A percentile compares a stretch with the other conserved stretches of the same genome.
Conservation (phyloP, 2,113 vertebrate species). For the Anser cygnoides region DNA sequence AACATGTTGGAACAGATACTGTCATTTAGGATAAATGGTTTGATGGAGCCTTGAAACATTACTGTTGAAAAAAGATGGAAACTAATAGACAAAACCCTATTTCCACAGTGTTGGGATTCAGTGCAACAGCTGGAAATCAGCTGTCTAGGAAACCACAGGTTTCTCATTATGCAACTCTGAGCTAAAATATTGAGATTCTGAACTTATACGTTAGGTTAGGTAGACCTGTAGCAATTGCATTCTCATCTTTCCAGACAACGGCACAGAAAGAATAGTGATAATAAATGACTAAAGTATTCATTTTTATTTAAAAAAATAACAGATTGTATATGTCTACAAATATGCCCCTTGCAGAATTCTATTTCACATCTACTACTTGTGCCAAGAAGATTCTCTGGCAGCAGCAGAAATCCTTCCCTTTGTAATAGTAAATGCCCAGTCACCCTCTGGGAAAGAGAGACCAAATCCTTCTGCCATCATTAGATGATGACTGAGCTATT, state of each 20-base stretch:
- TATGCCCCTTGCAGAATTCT: neutral
- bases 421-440: neutral
- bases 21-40: neutral
- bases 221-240: neutral
- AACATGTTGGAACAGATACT: neutral
- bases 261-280: neutral
- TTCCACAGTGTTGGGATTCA: neutral
- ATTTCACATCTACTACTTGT: neutral
- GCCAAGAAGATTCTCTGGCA: neutral
- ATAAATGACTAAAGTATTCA: neutral
- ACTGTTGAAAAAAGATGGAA: neutral
- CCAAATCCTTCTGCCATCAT: neutral
- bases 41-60: neutral
- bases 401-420: neutral
- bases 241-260: neutral
- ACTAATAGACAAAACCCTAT: neutral
- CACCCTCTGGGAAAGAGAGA: neutral
- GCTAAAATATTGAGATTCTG: neutral
- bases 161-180: neutral
- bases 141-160: neutral
- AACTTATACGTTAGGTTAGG: neutral
- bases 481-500: neutral
- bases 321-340: neutral
- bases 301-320: neutral
- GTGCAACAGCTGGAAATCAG: neutral